phyloP scores from a whole-genome alignment of 1,140 invertebrate species.

The Hyposmocoma kahamanoa region DNA sequence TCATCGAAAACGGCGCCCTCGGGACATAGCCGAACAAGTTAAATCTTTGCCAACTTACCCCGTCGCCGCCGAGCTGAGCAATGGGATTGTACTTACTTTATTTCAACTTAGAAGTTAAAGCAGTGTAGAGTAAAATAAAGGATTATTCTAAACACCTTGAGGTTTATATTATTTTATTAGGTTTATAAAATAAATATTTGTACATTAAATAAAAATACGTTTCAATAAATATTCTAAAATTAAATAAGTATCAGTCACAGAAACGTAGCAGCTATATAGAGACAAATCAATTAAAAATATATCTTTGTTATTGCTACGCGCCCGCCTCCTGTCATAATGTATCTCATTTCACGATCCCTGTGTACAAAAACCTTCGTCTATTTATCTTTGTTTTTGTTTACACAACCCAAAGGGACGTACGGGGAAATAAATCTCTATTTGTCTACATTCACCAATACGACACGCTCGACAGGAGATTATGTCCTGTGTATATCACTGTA shows the following conservation, averaged over 20 bases:
- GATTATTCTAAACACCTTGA: too few relatives aligned
- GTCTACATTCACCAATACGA: slow-evolving; percentile 44
- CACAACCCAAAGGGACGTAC: slow-evolving; percentile 39
- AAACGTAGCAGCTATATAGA: too few relatives aligned
- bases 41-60: slow-evolving; percentile 63
- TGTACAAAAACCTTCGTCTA: slow-evolving; percentile 38
- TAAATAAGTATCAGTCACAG: too few relatives aligned
- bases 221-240: too few relatives aligned
- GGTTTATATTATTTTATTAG: too few relatives aligned
- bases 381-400: slow-evolving; percentile 49
- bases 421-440: slow-evolving; percentile 54
- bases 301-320: too few relatives aligned
- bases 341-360: slow-evolving; percentile 28
- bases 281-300: too few relatives aligned
- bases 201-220: too few relatives aligned
- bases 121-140: too few relatives aligned
- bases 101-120: too few relatives aligned
- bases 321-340: too few relatives aligned
- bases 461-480: slow-evolving; percentile 25
- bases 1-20: slow-evolving; percentile 56
- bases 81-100: slow-evolving; percentile 40
- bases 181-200: too few relatives aligned
- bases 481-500: slow-evolving; percentile 32
- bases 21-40: slow-evolving; percentile 56
- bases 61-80: slow-evolving; percentile 25